phyloP scores from a whole-genome alignment of 53 echinoderm and acorn worm genomes.

The Temnopleurus reevesii region DNA sequence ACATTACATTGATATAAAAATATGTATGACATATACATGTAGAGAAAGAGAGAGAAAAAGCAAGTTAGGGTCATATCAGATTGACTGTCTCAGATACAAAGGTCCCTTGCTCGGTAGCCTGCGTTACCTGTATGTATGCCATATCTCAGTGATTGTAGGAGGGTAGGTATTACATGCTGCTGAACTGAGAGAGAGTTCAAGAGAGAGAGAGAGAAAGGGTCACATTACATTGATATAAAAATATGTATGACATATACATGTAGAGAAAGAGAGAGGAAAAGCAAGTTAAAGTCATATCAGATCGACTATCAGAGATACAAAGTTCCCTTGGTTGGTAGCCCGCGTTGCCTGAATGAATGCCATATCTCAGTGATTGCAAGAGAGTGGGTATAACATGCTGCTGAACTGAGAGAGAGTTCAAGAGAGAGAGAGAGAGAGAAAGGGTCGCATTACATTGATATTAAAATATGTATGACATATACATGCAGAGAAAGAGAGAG shows the following conservation, averaged over 20 bases:
- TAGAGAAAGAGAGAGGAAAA: not conserved
- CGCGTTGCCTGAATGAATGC: not conserved
- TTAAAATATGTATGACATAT: not conserved
- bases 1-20: not conserved
- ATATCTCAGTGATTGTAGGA: not conserved
- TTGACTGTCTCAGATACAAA: constrained; percentile 97
- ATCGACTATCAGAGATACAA: constrained; percentile 97
- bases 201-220: not conserved
- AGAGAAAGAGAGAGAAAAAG: not conserved
- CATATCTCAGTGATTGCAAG: not conserved
- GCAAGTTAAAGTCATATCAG: too few species aligned
- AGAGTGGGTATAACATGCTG: too few species aligned
- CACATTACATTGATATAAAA: not conserved
- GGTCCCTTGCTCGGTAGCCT: constrained; percentile 38
- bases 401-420: not conserved
- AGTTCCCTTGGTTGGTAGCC: constrained; percentile 54
- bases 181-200: not conserved
- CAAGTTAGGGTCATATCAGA: too few species aligned
- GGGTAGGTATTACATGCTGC: too few species aligned
- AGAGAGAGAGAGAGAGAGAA: not conserved
- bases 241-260: not conserved
- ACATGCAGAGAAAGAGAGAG: not conserved
- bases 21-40: not conserved
- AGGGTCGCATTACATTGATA: too few species aligned
- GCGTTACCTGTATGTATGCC: constrained; percentile 30